phyloP scores from a whole-genome alignment of 35 echinoderm and acorn worm genomes.

The Ptychodera flava region DNA sequence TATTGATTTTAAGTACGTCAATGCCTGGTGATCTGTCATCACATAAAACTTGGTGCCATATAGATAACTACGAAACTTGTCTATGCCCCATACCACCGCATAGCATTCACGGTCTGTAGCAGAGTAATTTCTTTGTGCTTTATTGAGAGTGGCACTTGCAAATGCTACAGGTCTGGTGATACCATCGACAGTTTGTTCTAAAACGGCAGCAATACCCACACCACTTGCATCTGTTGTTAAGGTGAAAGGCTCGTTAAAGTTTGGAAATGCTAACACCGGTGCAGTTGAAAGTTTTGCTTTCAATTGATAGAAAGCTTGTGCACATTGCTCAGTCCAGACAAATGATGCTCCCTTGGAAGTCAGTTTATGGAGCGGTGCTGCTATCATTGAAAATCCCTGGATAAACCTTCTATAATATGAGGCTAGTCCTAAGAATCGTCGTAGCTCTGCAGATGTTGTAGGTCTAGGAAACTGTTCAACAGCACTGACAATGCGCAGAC shows the following conservation, averaged over 20 bases:
- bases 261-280: conserved; percentile 30
- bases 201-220: conserved; percentile 22
- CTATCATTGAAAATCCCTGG: conserved; percentile 17
- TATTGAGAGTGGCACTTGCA: conserved; percentile 19
- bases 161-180: conserved; percentile 8
- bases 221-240: conserved; percentile 32
- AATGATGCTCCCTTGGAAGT: conserved; percentile 19
- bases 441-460: not conserved
- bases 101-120: conserved; percentile 29
- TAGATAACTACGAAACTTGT: conserved; percentile 30
- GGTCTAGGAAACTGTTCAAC: conserved; percentile 44
- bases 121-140: conserved; percentile 18
- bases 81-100: conserved; percentile 30
- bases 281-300: not conserved
- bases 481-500: conserved; percentile 7
- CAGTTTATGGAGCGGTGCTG: not conserved
- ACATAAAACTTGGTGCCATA: conserved; percentile 23
- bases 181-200: conserved; percentile 12
- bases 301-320: conserved; percentile 7
- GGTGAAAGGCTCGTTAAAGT: conserved; percentile 17
- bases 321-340: conserved; percentile 42
- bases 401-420: conserved; percentile 27
- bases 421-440: conserved; percentile 32
- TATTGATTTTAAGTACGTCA: not conserved
- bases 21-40: not conserved